Base-by-base conservation (phyloP, 2,113 vertebrate genomes). In the Phrynocephalus versicolor region DNA sequence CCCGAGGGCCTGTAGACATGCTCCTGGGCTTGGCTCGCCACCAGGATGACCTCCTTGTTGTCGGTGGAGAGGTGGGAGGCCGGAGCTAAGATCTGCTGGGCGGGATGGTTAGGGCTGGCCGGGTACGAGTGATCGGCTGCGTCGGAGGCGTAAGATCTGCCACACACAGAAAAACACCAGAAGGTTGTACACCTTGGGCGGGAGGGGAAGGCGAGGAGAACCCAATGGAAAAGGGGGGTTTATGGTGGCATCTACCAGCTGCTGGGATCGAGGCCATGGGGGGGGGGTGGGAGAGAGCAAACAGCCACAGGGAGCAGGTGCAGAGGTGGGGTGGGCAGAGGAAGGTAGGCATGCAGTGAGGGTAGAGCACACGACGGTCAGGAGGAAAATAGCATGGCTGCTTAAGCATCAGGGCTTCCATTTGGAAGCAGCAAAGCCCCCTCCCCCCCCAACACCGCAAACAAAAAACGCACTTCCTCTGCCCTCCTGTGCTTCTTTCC, bases 81-180 rank as follows among this genome's bases (percentile, higher is more conserved):
- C 3, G 95, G 95, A 70, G 95, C 90, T 78, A 92, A 92, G 85
- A 93, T 93, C 93, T 97, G 97, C 89, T 96, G 94, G 0, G 95
- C 92, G 0, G 97, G 96, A 89, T 98, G 97, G 95, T 96, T 98
- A 89, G 98, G 98, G 88, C 98, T 98, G 15, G 97, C 97, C 0
- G 97, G 98, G 94, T 97, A 98, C 0, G 97, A 96, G 91, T 95
- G 96, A 73, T 98, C 97, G 0, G 95, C 96, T 0, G 76, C 91
- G 0, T 98, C 97, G 0, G 98, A 98, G 0, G 96, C 96, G 45
- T 97, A 96, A 6, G 97, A 98, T 93, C 98, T 98, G 87, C 0
- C 0, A 83, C 81, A 83, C 81, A 83, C 8, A 45, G 71, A 88
- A 79, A 85, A 87, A 85, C 89, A 1, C 79, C 81, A 23, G 12